phyloP scores from a whole-genome alignment of 2,888 invertebrate species.

The Diadromus collaris region DNA sequence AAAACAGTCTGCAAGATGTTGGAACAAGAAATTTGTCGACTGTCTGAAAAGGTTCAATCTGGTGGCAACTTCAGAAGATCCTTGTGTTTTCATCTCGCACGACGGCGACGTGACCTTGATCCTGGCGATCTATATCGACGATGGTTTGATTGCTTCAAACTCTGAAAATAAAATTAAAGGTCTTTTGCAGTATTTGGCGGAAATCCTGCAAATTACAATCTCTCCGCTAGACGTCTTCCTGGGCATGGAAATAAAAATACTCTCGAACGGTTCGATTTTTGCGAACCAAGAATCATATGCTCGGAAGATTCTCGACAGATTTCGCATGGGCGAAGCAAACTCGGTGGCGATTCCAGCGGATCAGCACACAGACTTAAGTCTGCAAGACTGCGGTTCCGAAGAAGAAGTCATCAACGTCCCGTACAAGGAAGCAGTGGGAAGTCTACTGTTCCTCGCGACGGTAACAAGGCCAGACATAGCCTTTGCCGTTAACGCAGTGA shows the following conservation, averaged over 20 bases:
- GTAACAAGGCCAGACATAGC: slow-evolving; percentile 56
- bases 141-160: slow-evolving; percentile 66
- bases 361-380: slow-evolving; percentile 33
- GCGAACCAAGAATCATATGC: slow-evolving; percentile 51
- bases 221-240: slow-evolving; percentile 53
- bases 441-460: slow-evolving; percentile 31
- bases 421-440: slow-evolving; percentile 43
- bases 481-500: slow-evolving; percentile 48
- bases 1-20: slow-evolving; percentile 40
- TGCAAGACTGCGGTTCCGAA: background rate
- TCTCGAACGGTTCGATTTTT: slow-evolving; percentile 47
- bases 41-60: slow-evolving; percentile 58
- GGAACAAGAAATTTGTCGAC: slow-evolving; percentile 36
- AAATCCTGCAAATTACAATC: slow-evolving; percentile 53
- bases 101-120: slow-evolving; percentile 55
- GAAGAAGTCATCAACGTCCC: slow-evolving; percentile 31
- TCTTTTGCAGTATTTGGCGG: slow-evolving; percentile 54
- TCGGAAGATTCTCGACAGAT: slow-evolving; percentile 42
- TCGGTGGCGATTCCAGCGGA: slow-evolving; percentile 63
- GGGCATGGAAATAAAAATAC: slow-evolving; percentile 63
- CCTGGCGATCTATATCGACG: slow-evolving; percentile 71
- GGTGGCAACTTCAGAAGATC: slow-evolving; percentile 67
- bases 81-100: slow-evolving; percentile 68
- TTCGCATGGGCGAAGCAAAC: slow-evolving; percentile 63
- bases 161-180: slow-evolving; percentile 38